phyloP scores from a whole-genome alignment of 2,113 vertebrate species.

The Sterrhoptilus dennistouni region DNA sequence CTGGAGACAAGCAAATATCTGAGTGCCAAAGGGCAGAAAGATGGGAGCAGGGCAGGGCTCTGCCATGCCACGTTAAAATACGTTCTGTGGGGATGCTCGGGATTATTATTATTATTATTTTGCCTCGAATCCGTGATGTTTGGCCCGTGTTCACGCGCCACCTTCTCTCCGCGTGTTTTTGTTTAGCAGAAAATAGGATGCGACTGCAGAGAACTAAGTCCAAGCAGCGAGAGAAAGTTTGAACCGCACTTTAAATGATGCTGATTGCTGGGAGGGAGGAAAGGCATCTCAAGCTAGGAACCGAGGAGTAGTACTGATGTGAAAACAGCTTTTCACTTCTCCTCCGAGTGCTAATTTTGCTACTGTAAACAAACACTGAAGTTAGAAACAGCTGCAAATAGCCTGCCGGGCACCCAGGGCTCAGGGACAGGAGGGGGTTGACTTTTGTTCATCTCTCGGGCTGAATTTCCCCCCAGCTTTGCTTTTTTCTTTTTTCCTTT shows the following conservation, averaged over 20 bases:
- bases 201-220: not conserved
- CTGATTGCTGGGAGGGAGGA: not conserved
- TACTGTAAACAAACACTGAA: slow-evolving; percentile 63
- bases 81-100: not conserved
- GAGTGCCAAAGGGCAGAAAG: slow-evolving; percentile 21
- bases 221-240: slow-evolving; percentile 26
- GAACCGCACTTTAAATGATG: not conserved
- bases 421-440: not conserved
- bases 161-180: not conserved
- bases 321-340: slow-evolving; percentile 65
- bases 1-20: not conserved
- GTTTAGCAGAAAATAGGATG: slow-evolving; percentile 2
- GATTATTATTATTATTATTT: not conserved
- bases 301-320: slow-evolving; percentile 31
- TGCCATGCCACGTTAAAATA: not conserved
- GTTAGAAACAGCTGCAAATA: slow-evolving; percentile 63
- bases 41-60: not conserved
- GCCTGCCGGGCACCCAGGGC: slow-evolving; percentile 37
- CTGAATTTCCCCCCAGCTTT: not conserved
- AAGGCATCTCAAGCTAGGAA: slow-evolving; percentile 22
- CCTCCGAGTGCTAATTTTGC: slow-evolving; percentile 48
- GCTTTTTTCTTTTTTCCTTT: not conserved
- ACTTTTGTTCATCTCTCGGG: not conserved
- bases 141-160: not conserved
- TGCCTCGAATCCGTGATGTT: not conserved